phyloP scores from a whole-genome alignment of 1,140 invertebrate genomes.

The Hyphantria cunea region DNA sequence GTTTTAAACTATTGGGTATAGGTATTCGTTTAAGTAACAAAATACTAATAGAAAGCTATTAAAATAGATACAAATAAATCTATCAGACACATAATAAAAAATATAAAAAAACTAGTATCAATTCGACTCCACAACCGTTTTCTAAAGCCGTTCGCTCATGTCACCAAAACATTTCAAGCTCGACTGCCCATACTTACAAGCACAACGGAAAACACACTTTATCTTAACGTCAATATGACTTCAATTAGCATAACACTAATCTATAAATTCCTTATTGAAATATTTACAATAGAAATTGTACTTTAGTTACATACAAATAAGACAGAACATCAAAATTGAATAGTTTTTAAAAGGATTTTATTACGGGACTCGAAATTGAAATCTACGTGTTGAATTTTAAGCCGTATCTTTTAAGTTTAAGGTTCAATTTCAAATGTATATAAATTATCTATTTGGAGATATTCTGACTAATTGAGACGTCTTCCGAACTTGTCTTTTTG shows the following conservation, averaged over 20 bases:
- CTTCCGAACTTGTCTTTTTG: conserved; percentile 55
- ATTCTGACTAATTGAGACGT: conserved; percentile 68
- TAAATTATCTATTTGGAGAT: conserved; percentile 45
- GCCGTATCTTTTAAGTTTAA: conserved; percentile 23
- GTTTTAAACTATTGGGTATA: no score
- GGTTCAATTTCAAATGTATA: conserved; percentile 32
- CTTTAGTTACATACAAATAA: conserved; percentile 26
- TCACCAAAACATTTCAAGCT: conserved; percentile 75
- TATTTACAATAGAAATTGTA: conserved; percentile 24
- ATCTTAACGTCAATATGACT: conserved; percentile 31
- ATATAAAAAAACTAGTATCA: not conserved
- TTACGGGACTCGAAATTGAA: conserved; percentile 27
- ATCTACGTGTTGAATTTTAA: conserved; percentile 11
- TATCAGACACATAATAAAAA: conserved; percentile 17
- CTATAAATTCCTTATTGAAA: conserved; percentile 22
- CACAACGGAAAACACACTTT: conserved; percentile 29
- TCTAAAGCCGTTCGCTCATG: conserved; percentile 52
- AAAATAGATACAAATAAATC: not conserved
- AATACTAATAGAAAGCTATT: no score
- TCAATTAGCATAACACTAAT: conserved; percentile 45
- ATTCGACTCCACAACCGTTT: conserved; percentile 42
- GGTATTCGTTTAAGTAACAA: no score
- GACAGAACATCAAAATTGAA: conserved; percentile 27
- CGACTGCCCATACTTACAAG: conserved; percentile 35
- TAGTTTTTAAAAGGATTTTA: conserved; percentile 29